These are phyloP conservation scores for Asarcornis scutulata DNA, from an alignment of 2,113 vertebrate species.

Conservation along the genomic window DNA sequence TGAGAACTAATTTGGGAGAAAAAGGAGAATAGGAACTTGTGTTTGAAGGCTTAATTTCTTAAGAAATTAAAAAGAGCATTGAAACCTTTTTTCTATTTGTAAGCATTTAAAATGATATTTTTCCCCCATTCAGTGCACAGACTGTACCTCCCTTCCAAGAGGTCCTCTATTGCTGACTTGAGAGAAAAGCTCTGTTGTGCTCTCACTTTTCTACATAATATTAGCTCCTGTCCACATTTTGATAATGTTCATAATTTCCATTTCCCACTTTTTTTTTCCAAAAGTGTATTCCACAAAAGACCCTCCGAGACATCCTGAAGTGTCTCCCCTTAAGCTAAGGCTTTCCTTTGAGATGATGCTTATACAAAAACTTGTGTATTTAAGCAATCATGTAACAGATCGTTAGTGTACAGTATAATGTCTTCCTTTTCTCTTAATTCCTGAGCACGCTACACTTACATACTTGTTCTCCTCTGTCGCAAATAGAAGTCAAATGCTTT, in stretches of 20 bases:
- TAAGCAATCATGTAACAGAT: neutral
- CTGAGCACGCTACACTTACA: neutral
- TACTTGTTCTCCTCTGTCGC: neutral
- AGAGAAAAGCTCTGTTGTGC: neutral
- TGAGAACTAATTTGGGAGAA: neutral
- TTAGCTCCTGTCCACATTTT: neutral
- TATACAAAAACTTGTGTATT: neutral
- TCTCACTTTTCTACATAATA: neutral
- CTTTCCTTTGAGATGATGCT: neutral
- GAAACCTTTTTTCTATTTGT: neutral
- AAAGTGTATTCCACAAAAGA: neutral
- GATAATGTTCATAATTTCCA: neutral
- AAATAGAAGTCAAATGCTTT: neutral
- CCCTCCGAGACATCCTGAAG: neutral
- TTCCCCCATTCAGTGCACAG: neutral
- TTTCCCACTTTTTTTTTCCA: neutral
- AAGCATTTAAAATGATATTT: neutral
- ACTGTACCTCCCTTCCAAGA: neutral
- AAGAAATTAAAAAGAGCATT: neutral
- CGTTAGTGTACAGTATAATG: neutral
- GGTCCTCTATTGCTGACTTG: neutral
- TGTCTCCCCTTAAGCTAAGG: neutral
- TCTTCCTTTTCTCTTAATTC: neutral
- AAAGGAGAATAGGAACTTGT: neutral
- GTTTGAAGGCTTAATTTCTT: neutral